Conservation (phyloP, 2,888 invertebrate species). For the Diaperis boleti region DNA sequence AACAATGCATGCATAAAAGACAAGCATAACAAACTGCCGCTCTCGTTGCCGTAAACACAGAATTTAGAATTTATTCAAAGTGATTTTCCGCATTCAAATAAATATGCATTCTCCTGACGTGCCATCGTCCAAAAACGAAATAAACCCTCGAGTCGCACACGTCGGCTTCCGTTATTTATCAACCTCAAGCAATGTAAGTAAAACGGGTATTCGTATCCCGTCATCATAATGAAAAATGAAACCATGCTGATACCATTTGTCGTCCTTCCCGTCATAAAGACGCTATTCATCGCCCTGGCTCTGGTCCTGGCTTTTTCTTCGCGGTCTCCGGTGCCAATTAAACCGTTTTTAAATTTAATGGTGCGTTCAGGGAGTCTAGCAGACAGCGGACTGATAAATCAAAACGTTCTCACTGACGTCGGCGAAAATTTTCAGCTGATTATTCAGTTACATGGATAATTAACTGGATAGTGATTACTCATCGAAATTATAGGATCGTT, state of each 20-base stretch:
- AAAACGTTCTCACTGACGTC: constrained; percentile 6
- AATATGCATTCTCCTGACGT: neutral
- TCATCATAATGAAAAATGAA: constrained; percentile 33
- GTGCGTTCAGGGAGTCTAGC: neutral
- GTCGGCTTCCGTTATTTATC: constrained; percentile 28
- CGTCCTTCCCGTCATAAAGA: constrained; percentile 16
- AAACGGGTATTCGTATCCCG: constrained; percentile 22
- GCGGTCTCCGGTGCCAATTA: constrained; percentile 12
- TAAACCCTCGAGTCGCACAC: constrained; percentile 5
- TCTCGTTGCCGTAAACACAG: too few species aligned
- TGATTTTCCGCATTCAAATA: too few species aligned
- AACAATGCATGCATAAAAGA: too few species aligned
- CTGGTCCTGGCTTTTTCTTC: constrained; percentile 11
- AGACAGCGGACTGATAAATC: constrained; percentile 21
- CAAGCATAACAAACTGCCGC: too few species aligned
- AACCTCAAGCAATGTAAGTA: constrained; percentile 23
- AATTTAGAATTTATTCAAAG: too few species aligned
- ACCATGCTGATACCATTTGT: constrained; percentile 22
- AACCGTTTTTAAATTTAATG: constrained; percentile 12
- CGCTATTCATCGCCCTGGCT: constrained; percentile 21
- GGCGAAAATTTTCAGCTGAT: constrained; percentile 13
- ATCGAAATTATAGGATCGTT: neutral
- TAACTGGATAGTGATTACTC: neutral
- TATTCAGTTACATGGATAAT: constrained; percentile 9
- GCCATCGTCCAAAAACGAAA: constrained; percentile 4